Conservation (phyloP, 1,140 invertebrate species). For the Amphibalanus amphitrite region DNA sequence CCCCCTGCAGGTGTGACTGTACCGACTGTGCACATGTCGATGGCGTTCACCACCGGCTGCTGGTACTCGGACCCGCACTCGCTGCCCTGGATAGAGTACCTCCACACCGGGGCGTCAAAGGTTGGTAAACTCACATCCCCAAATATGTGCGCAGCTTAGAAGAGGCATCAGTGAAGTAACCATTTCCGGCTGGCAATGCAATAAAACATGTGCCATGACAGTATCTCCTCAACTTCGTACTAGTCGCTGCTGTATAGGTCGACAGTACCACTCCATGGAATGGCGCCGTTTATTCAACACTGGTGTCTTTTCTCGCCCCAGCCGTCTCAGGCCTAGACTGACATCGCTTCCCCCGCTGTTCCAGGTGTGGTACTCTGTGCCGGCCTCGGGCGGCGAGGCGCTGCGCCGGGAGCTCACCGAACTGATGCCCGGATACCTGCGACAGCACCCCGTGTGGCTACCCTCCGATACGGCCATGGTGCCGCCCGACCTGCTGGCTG, state of each 20-base stretch:
- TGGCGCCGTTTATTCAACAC: background rate
- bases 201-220: no score
- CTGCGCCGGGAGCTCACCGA: conserved; percentile 54
- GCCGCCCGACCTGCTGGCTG: conserved; percentile 7
- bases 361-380: conserved; percentile 53
- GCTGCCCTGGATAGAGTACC: conserved; percentile 82
- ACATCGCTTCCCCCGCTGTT: background rate
- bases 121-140: no score
- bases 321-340: background rate
- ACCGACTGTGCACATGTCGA: conserved; percentile 79
- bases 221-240: background rate
- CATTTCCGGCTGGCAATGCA: no score
- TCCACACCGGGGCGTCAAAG: conserved; percentile 55
- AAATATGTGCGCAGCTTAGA: no score
- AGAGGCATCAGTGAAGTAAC: no score
- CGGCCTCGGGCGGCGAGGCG: conserved; percentile 49
- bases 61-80: conserved; percentile 87
- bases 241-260: background rate
- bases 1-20: conserved; percentile 55
- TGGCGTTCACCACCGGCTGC: conserved; percentile 82
- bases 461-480: conserved; percentile 85
- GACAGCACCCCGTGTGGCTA: conserved; percentile 64
- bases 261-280: no score
- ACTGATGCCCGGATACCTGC: conserved; percentile 62
- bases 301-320: no score